phyloP scores from a whole-genome alignment of 1,140 invertebrate species.

The Cydia amplana region DNA sequence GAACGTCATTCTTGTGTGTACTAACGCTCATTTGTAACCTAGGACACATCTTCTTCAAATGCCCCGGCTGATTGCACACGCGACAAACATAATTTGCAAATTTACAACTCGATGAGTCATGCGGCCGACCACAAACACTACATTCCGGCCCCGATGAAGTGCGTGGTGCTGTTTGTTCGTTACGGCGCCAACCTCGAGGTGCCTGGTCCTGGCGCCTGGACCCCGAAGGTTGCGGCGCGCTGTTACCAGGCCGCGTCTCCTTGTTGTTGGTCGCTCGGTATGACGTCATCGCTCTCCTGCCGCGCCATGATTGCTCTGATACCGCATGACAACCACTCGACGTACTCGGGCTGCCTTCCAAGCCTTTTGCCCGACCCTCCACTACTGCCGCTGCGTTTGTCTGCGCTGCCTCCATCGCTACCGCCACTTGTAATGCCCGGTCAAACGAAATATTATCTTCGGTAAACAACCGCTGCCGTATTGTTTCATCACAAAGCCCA shows the following conservation, averaged over 20 bases:
- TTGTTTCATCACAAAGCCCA: background rate
- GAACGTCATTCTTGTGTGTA: background rate
- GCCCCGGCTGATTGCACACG: background rate
- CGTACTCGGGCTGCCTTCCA: background rate
- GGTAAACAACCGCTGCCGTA: constrained; percentile 6
- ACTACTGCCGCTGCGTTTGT: background rate
- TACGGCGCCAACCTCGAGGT: background rate
- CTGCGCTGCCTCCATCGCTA: background rate
- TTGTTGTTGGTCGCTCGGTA: background rate
- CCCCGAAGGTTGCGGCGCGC: too few species aligned
- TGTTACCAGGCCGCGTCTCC: background rate
- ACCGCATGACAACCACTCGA: background rate
- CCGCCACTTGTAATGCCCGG: background rate
- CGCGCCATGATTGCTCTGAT: background rate
- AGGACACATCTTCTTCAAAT: background rate
- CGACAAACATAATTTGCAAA: background rate
- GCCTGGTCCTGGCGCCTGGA: background rate
- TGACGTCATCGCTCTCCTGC: background rate
- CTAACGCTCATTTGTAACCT: background rate
- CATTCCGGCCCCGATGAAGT: background rate
- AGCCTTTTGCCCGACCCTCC: background rate
- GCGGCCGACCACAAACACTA: background rate
- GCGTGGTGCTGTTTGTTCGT: background rate
- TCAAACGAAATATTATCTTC: constrained; percentile 13
- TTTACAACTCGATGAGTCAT: constrained; percentile 20